Evolutionary conservation across 2,113 vertebrate species (phyloP).

Genomic region (Cygnus atratus): DNA sequence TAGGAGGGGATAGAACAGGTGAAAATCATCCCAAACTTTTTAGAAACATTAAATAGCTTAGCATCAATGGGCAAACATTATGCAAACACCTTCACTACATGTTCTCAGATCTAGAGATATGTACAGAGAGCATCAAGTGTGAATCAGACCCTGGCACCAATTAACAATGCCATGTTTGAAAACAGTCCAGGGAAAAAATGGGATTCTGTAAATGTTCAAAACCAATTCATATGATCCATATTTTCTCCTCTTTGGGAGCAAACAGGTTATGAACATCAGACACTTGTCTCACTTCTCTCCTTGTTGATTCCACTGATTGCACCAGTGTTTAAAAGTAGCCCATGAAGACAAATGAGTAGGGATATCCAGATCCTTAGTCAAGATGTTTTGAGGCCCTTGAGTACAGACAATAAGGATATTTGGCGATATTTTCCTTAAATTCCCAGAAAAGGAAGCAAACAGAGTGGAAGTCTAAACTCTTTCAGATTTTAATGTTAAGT

Average conservation of each 20-base stretch:
- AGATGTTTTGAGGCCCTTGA: background rate
- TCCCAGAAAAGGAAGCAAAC: background rate
- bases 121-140: background rate
- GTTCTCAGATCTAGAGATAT: background rate
- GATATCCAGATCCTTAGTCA: background rate
- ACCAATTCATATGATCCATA: background rate
- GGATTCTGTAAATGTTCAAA: background rate
- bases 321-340: background rate
- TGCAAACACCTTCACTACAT: background rate
- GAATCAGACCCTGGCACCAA: background rate
- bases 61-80: background rate
- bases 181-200: background rate
- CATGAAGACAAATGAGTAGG: background rate
- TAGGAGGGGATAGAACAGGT: background rate
- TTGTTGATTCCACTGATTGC: background rate
- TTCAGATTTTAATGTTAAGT: background rate
- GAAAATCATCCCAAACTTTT: background rate
- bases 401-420: background rate
- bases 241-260: background rate
- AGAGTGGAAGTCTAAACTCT: background rate
- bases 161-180: background rate
- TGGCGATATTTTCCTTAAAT: accelerated
- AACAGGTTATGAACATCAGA: background rate
- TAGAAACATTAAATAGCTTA: background rate
- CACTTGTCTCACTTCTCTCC: background rate